Evolutionary conservation across 2,113 vertebrate genomes (phyloP).

Genomic region (Percopsis transmontana): DNA sequence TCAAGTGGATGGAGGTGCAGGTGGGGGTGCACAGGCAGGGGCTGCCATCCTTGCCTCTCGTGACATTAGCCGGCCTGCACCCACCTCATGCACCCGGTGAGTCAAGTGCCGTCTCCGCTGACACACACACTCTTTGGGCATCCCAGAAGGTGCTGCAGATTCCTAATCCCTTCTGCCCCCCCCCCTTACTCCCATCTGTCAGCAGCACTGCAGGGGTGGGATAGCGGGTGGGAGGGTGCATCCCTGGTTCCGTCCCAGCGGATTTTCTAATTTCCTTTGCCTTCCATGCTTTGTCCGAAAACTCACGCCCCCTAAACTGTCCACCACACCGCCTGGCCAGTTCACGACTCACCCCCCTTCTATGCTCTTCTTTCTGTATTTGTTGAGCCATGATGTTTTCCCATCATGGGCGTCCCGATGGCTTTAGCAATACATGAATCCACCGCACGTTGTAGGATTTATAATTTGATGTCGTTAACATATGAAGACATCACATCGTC

Average conservation of each 20-base stretch:
- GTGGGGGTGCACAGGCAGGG: constrained; percentile 20
- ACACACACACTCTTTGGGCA: constrained; percentile 38
- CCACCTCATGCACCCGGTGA: constrained; percentile 53
- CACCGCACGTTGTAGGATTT: constrained; percentile 25
- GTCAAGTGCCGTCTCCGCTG: constrained; percentile 64
- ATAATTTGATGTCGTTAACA: constrained; percentile 18
- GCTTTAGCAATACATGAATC: constrained; percentile 3
- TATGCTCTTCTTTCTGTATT: constrained; percentile 39
- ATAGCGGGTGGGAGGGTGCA: constrained; percentile 55
- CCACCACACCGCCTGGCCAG: constrained; percentile 54
- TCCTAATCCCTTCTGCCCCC: constrained; percentile 73
- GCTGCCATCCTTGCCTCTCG: constrained; percentile 61
- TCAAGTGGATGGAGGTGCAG: constrained; percentile 57
- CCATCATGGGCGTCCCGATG: constrained; percentile 21
- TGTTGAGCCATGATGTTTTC: constrained; percentile 42
- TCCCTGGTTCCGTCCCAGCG: constrained; percentile 76
- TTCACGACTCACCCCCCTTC: constrained; percentile 24
- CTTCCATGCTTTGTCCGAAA: constrained; percentile 74
- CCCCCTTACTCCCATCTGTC: constrained; percentile 78
- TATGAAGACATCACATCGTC: constrained; percentile 24
- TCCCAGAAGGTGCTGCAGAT: constrained; percentile 65
- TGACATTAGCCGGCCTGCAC: constrained; percentile 65
- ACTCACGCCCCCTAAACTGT: constrained; percentile 75
- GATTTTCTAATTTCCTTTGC: constrained; percentile 81
- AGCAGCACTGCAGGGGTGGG: constrained; percentile 65